A percentile compares a stretch with the other conserved stretches of the same genome.
Evolutionary conservation across 2,113 vertebrate genomes (phyloP).

Genomic region (Brachyhypopomus gauderio): DNA sequence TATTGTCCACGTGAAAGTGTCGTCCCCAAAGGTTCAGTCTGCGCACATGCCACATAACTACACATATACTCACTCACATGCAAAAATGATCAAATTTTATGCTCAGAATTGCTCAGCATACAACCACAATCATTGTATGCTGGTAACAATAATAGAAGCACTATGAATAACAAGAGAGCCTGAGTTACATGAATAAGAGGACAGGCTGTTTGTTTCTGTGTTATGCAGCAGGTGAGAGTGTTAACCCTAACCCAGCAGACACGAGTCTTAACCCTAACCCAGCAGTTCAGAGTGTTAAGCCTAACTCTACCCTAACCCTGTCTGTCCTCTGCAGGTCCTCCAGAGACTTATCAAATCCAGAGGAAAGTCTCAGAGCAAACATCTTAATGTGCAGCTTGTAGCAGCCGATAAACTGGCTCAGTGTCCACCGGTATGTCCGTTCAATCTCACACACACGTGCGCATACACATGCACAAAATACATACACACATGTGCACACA

Average conservation of each 20-base stretch:
- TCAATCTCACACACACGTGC: not conserved
- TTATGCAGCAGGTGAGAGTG: too few species aligned
- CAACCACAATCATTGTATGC: not conserved
- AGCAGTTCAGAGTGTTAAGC: too few species aligned
- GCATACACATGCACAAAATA: not conserved
- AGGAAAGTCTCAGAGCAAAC: constrained; percentile 96
- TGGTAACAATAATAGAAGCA: constrained; percentile 5
- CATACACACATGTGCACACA: too few species aligned
- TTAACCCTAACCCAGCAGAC: too few species aligned
- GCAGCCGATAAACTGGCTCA: constrained; percentile 95
- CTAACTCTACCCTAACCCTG: not conserved
- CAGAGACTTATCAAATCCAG: constrained; percentile 94
- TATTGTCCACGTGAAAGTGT: constrained; percentile 95
- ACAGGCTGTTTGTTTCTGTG: too few species aligned
- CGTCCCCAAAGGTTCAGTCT: constrained; percentile 87
- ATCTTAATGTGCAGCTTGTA: constrained; percentile 97
- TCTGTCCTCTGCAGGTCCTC: constrained; percentile 78
- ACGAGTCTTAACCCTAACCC: too few species aligned
- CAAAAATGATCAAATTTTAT: not conserved
- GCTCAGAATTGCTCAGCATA: not conserved
- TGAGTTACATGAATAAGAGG: not conserved
- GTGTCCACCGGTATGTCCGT: constrained; percentile 86
- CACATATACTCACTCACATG: not conserved
- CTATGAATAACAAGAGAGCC: not conserved
- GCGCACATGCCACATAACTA: not conserved